Conservation (phyloP, 2,113 vertebrate species). For the Microcebus tavaratra region DNA sequence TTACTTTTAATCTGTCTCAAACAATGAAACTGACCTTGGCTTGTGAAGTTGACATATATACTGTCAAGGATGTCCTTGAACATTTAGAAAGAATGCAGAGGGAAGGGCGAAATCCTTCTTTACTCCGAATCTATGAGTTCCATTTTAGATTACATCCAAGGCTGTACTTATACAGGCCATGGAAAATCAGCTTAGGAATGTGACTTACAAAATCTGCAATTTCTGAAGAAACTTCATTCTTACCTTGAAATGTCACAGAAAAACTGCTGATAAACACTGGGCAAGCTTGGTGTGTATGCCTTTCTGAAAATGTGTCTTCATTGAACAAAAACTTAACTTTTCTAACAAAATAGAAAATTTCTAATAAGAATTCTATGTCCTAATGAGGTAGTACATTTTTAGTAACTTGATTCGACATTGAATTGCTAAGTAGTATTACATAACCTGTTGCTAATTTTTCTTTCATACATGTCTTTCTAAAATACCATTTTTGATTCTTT, state of each 20-base stretch:
- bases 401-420: conserved; percentile 9
- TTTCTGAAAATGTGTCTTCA: conserved; percentile 42
- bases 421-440: not conserved
- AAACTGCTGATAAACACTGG: not conserved
- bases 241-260: not conserved
- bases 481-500: conserved; percentile 35
- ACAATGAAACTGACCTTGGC: conserved; percentile 60
- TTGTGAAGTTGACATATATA: conserved; percentile 24
- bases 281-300: conserved; percentile 9
- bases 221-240: conserved; percentile 15
- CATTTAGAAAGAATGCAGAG: conserved; percentile 35
- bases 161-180: not conserved
- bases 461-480: conserved; percentile 1
- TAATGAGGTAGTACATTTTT: conserved; percentile 58
- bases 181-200: not conserved
- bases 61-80: conserved; percentile 66
- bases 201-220: not conserved
- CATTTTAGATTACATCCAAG: not conserved
- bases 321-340: conserved; percentile 48
- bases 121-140: not conserved
- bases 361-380: conserved; percentile 26
- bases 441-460: not conserved
- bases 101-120: not conserved
- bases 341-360: conserved; percentile 38
- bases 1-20: conserved; percentile 45